A percentile compares a stretch with the other conserved stretches of the same genome.
Evolutionary conservation across 2,888 invertebrate genomes (phyloP).

Genomic region (Bombyx huttoni): DNA sequence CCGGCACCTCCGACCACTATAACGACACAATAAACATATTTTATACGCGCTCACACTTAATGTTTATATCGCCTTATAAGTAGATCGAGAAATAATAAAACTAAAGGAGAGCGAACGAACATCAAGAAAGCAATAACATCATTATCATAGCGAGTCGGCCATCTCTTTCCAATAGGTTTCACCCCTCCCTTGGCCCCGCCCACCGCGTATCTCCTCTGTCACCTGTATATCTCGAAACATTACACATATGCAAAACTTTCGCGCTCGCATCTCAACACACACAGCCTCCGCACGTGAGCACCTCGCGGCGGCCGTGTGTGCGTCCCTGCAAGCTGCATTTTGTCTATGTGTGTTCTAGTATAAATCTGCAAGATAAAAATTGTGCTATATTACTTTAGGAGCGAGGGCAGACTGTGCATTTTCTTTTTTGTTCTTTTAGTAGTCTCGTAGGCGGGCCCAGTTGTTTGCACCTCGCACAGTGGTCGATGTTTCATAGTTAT

Average conservation of each 20-base stretch:
- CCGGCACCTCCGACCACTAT: slow-evolving; percentile 32
- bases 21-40: slow-evolving; percentile 68
- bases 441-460: slow-evolving; percentile 63
- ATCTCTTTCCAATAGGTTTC: slow-evolving; percentile 70
- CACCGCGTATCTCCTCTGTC: slow-evolving; percentile 65
- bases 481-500: slow-evolving; percentile 64
- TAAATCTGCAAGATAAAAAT: slow-evolving; percentile 71
- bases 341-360: slow-evolving; percentile 30
- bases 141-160: slow-evolving; percentile 70
- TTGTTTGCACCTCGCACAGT: slow-evolving; percentile 66
- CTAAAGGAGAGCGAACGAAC: slow-evolving; percentile 56
- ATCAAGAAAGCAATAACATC: slow-evolving; percentile 73
- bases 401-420: slow-evolving; percentile 30
- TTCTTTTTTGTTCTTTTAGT: slow-evolving; percentile 50
- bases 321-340: slow-evolving; percentile 20
- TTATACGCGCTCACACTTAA: slow-evolving; percentile 67
- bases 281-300: slow-evolving; percentile 14
- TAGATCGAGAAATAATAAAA: slow-evolving; percentile 71
- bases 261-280: slow-evolving; percentile 49
- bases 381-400: slow-evolving; percentile 53
- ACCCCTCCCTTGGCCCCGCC: slow-evolving; percentile 65
- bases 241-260: slow-evolving; percentile 73
- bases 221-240: slow-evolving; percentile 72
- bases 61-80: slow-evolving; percentile 70
- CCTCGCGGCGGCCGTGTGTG: slow-evolving; percentile 7